Base-by-base conservation (phyloP, 2,888 invertebrate genomes). In the Chelonus formosanus region DNA sequence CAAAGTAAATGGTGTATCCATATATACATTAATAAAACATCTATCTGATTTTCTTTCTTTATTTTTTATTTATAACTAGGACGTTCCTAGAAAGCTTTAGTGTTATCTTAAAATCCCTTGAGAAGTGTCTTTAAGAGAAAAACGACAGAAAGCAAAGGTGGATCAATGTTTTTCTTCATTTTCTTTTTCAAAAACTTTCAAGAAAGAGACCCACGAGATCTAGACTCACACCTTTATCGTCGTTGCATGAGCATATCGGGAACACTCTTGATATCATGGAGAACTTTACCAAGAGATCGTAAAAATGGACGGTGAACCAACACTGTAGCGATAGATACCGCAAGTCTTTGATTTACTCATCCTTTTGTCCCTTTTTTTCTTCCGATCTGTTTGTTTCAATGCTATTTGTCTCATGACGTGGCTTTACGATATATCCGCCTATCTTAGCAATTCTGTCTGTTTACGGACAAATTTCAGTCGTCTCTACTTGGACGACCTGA, bases 361-460 rank as follows among this genome's bases (percentile, higher is more conserved):
- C 43, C 43, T 58, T 58, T 10, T 58, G 45, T 45, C 7, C 45
- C 4, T 47, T 32, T 20, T 10, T 59, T 59, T 3, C 35, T 36
- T 54, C 3, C 6, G 10, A 20, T 44, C 40, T 31, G 36, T 31
- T 20, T 56, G 7, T 7, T 44, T 20, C 50, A 34, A n/a, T 50
- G 31, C 36, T 31, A 36, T 56, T 20, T 44, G 53, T 32, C 40
- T 20, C 10, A 36, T 58, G 55, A 55, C 55, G 55, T 65, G 47
- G 59, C 61, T 70, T 71, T 65, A 67, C 70, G 57, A 71, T 61
- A 58, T 58, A 62, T 52, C 67, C 67, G 60, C 62, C 68, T 68
- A 52, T 62, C 60, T 57, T 57, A 63, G 69, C 74, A 73, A 75
- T 70, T 48, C 70, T 62, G 71, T 64, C 65, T 73, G 74, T 74